Base-by-base conservation (phyloP, 2,888 invertebrate species). In the Drosophila siamana region DNA sequence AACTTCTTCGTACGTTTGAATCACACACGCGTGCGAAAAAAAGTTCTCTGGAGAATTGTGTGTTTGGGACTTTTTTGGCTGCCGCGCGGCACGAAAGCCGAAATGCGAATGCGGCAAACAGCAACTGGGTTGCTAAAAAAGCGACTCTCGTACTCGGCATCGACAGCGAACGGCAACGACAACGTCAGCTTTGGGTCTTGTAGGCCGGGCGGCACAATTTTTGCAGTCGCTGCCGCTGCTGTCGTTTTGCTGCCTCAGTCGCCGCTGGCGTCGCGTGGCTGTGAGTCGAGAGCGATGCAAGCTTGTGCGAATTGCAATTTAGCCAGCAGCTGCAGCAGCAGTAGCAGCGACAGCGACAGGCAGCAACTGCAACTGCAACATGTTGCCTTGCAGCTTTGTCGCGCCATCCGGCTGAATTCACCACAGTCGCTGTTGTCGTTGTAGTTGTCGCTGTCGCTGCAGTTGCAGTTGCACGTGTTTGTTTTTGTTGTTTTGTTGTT, bases 21-120 rank as follows among this genome's bases (percentile, higher is more conserved):
- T 38, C 28, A 38, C 22, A 38, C 22, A 57, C 75, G 75, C 70
- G 66, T 59, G 50, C 48, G n/a, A n/a, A 70, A 60, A 15, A 41
- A 69, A 56, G 56, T 63, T 75, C 65, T 75, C 30, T 56, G 13
- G 43, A 47, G 59, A 57, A 56, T 65, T 69, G 28, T 28, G 8
- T 33, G 33, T 4, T 33, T 33, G 11, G 1, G 9, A n/a, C n/a
- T n/a, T 30, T 66, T 75, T 63, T 78, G 65, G 74, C 88, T 77
- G 82, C 90, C 85, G 82, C 79, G 87, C 88, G 80, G 86, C 81
- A 81, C 82, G 86, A 89, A 89, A 84, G 89, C 81, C 90, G 73
- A 89, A 88, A 76, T 69, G 84, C 90, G 91, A 91, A 90, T 91
- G 91, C 86, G 89, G 83, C 84, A 85, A 80, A 80, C 66, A 69